A percentile compares a stretch with the other conserved stretches of the same genome.
phyloP scores from a whole-genome alignment of 2,113 vertebrate genomes.

The Laterallus jamaicensis region DNA sequence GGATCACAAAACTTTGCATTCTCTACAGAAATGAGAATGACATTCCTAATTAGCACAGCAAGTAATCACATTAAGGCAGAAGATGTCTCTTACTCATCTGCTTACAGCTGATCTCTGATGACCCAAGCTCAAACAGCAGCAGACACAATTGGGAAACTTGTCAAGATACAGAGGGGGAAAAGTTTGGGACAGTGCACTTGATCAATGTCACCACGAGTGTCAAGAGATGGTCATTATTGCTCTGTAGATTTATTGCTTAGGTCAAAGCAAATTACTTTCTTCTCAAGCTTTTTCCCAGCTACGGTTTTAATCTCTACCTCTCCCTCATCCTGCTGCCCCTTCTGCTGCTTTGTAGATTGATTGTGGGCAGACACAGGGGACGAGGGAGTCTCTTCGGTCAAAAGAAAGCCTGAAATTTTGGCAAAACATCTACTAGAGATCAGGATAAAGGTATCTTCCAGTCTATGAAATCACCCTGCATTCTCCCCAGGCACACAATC shows the following conservation, averaged over 20 bases:
- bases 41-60: conserved; percentile 15
- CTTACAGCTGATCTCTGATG: background rate
- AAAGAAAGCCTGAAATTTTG: background rate
- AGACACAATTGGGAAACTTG: background rate
- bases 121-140: background rate
- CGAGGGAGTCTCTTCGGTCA: background rate
- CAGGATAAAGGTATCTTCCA: background rate
- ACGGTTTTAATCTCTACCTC: conserved; percentile 43
- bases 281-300: conserved; percentile 16
- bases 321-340: background rate
- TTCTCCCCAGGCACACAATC: background rate
- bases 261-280: conserved; percentile 75
- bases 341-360: background rate
- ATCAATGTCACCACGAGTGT: conserved; percentile 69
- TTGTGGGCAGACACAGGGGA: background rate
- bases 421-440: background rate
- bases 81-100: background rate
- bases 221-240: conserved; percentile 68
- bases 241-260: conserved; percentile 74
- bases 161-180: background rate
- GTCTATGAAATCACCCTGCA: background rate
- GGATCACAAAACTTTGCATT: background rate
- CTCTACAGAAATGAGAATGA: background rate
- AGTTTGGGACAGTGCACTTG: conserved; percentile 32
- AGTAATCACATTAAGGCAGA: background rate